A percentile compares a stretch with the other conserved stretches of the same genome.
Conservation (phyloP, 2,113 vertebrate genomes). For the Felis chaus region DNA sequence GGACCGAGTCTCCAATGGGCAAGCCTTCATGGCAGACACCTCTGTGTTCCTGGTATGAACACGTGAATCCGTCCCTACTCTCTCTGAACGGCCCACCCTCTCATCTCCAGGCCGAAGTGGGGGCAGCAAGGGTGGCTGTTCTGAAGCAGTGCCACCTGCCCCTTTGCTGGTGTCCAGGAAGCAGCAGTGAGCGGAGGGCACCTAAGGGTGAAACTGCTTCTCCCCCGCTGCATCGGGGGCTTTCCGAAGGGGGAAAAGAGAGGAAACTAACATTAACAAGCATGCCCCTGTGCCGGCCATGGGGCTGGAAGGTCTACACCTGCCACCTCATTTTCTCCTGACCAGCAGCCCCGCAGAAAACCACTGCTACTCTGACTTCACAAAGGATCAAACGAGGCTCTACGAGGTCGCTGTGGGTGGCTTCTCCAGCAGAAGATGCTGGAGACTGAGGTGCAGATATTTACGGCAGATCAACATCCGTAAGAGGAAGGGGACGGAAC, state of each 20-base stretch:
- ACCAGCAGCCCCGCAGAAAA: background rate
- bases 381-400: background rate
- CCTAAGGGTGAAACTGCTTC: background rate
- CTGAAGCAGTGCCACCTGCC: background rate
- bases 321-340: background rate
- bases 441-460: background rate
- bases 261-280: background rate
- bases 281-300: background rate
- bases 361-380: background rate
- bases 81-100: background rate
- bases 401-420: background rate
- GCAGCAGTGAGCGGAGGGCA: too few relatives aligned
- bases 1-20: background rate
- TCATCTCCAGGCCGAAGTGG: background rate
- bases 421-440: background rate
- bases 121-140: background rate
- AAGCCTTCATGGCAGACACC: background rate
- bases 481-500: background rate
- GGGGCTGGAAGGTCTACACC: too few relatives aligned
- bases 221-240: background rate
- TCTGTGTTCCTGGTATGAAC: background rate
- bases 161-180: background rate
- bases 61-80: background rate
- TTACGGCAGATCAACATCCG: background rate
- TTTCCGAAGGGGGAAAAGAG: background rate